These are phyloP conservation scores for Antrozous pallidus DNA, from an alignment of 2,797 vertebrate genomes.

Conservation along the genomic window DNA sequence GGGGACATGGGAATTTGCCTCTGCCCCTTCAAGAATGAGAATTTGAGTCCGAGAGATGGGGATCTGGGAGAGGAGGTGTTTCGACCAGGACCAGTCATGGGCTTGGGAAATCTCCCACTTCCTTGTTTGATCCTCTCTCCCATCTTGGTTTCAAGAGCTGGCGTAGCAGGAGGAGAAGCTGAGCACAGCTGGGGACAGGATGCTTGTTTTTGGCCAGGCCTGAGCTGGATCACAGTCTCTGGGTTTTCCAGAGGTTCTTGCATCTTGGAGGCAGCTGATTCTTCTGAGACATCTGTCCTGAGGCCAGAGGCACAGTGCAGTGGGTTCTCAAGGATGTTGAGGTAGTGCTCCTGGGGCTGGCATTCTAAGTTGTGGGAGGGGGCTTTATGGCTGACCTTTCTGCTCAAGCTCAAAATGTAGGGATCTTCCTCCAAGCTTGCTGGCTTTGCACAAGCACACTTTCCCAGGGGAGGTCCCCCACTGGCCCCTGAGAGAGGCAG, in stretches of 20 bases:
- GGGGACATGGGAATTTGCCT: not conserved
- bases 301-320: conserved; percentile 78
- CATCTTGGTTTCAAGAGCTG: rapidly evolving
- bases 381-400: conserved; percentile 79
- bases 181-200: conserved; percentile 25
- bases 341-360: conserved; percentile 87
- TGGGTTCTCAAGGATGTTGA: conserved; percentile 85
- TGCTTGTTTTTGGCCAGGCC: not conserved
- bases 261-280: conserved; percentile 48
- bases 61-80: not conserved
- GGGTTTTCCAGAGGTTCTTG: not conserved
- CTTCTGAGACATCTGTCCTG: conserved; percentile 83
- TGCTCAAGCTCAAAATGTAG: conserved; percentile 84
- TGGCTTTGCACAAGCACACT: conserved; percentile 73
- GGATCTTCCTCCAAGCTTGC: conserved; percentile 83
- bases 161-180: not conserved
- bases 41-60: conserved; percentile 65
- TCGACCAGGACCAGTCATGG: not conserved
- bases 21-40: conserved; percentile 78
- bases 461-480: not conserved
- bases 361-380: conserved; percentile 81
- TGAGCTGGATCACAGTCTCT: not conserved
- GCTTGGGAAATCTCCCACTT: not conserved
- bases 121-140: not conserved
- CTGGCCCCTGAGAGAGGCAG: conserved; percentile 66